phyloP scores from a whole-genome alignment of 2,888 invertebrate genomes.

The Meganola albula region DNA sequence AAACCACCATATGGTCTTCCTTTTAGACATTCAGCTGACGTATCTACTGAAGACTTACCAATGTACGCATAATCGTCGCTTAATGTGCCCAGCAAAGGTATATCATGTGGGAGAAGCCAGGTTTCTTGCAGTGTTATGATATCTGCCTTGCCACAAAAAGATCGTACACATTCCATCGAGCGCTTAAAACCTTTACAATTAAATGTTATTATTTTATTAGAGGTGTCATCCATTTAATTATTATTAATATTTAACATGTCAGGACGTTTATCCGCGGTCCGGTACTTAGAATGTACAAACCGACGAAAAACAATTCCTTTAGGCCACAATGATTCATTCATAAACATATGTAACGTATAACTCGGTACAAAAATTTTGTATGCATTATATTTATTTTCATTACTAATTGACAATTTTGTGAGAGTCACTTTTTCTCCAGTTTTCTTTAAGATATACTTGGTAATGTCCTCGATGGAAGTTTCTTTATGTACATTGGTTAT shows the following conservation, averaged over 20 bases:
- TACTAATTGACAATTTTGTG: constrained; percentile 2
- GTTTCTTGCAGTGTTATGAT: constrained; percentile 1
- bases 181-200: constrained; percentile 2
- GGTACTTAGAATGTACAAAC: not conserved
- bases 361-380: constrained; percentile 4
- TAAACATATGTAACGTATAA: constrained; percentile 1
- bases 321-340: constrained; percentile 1
- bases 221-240: not conserved
- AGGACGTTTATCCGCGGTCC: too few relatives aligned
- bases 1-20: constrained; percentile 21
- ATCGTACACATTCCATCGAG: constrained; percentile 1
- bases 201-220: constrained; percentile 4
- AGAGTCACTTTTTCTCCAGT: constrained; percentile 1
- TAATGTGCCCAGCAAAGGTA: constrained; percentile 12
- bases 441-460: not conserved
- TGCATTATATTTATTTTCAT: constrained; percentile 1
- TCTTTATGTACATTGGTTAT: constrained; percentile 1
- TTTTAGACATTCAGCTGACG: constrained; percentile 1
- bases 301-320: constrained; percentile 1
- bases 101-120: constrained; percentile 18
- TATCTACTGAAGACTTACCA: constrained; percentile 21
- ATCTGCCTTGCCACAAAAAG: constrained; percentile 1
- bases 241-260: not conserved
- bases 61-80: constrained; percentile 12
- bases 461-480: constrained; percentile 1